Percentiles rank a stretch among this genome's conserved stretches.
phyloP scores from a whole-genome alignment of 2,113 vertebrate species.

The Glaucomys volans region DNA sequence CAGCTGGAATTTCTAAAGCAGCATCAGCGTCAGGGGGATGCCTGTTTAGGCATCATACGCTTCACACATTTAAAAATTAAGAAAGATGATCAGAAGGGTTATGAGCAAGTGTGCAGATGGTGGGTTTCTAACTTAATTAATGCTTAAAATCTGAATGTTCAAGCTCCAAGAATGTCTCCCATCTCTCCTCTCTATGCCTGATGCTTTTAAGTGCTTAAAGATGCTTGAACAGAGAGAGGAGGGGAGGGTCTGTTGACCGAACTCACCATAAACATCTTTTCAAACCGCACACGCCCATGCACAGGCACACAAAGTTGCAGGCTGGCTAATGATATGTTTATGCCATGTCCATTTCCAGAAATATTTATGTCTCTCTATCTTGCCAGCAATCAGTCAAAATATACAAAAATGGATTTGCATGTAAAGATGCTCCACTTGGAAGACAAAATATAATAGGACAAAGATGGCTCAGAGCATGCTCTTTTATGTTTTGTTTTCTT shows the following conservation, averaged over 20 bases:
- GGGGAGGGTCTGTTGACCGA: constrained; percentile 56
- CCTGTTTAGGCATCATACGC: not conserved
- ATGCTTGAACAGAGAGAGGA: constrained; percentile 44
- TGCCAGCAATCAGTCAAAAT: constrained; percentile 81
- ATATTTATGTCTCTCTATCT: constrained; percentile 79
- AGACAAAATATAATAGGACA: constrained; percentile 72
- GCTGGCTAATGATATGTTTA: constrained; percentile 71
- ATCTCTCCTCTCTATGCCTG: not conserved
- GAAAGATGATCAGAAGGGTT: constrained; percentile 62
- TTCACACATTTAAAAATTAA: constrained; percentile 65
- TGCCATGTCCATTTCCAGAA: constrained; percentile 69
- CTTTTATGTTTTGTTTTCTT: constrained; percentile 46
- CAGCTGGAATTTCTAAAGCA: constrained; percentile 75
- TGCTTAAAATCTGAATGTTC: constrained; percentile 56
- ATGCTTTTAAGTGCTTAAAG: constrained; percentile 6
- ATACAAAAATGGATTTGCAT: constrained; percentile 74
- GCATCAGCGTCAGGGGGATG: constrained; percentile 17
- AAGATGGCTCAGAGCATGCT: constrained; percentile 40
- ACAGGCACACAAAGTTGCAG: not conserved
- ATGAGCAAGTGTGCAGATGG: constrained; percentile 56
- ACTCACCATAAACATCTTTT: constrained; percentile 71
- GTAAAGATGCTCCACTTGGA: constrained; percentile 69
- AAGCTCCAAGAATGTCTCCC: constrained; percentile 14
- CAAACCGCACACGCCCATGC: constrained; percentile 12
- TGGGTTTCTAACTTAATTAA: constrained; percentile 68